These are phyloP conservation scores for Oeneis ivallda DNA, from an alignment of 2,888 invertebrate species.

Conservation along the genomic window DNA sequence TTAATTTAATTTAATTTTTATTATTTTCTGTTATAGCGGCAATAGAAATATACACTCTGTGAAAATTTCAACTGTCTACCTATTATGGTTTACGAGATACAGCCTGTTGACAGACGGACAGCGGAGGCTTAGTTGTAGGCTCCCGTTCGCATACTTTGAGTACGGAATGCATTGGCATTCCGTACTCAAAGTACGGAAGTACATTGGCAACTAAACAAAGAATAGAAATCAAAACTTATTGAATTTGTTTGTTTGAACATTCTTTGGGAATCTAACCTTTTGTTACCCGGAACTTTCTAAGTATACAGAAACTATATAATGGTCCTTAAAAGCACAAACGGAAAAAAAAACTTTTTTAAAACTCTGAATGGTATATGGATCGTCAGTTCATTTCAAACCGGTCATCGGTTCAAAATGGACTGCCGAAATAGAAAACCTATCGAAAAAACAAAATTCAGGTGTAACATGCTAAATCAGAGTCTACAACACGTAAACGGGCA, in stretches of 20 bases:
- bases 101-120: no score
- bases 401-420: constrained; percentile 31
- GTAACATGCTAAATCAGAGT: constrained; percentile 64
- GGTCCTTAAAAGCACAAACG: constrained; percentile 30
- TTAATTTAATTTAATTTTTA: no score
- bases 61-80: no score
- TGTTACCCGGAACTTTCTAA: not conserved
- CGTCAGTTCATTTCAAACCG: constrained; percentile 34
- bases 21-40: no score
- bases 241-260: not conserved
- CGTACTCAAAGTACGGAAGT: no score
- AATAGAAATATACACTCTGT: no score
- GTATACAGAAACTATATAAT: constrained; percentile 28
- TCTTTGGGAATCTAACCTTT: not conserved
- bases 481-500: constrained; percentile 51
- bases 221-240: not conserved
- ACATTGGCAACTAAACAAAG: no score
- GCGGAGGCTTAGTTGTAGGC: no score
- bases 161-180: no score
- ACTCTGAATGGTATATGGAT: constrained; percentile 35
- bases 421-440: constrained; percentile 34
- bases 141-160: no score
- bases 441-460: constrained; percentile 51
- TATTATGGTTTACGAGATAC: no score
- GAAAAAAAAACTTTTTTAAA: constrained; percentile 34